phyloP scores from a whole-genome alignment of 2,888 invertebrate species.

The Drosophila aldrichi region DNA sequence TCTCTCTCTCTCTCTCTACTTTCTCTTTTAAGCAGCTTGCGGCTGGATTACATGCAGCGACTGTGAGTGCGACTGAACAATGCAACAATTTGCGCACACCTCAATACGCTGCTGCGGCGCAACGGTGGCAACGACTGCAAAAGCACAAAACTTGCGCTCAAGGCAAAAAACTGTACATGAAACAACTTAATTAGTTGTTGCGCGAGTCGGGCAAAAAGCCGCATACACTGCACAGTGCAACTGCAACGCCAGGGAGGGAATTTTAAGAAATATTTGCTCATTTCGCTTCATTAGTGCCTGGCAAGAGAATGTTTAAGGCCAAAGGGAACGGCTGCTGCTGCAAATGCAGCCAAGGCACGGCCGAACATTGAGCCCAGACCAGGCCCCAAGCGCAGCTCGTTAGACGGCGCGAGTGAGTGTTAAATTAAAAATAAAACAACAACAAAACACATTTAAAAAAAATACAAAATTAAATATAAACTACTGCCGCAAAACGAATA shows the following conservation, averaged over 20 bases:
- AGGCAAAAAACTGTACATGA: slow-evolving; percentile 74
- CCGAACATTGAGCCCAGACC: slow-evolving; percentile 33
- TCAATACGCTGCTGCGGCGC: slow-evolving; percentile 53
- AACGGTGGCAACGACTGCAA: slow-evolving; percentile 45
- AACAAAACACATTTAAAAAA: slow-evolving; percentile 26
- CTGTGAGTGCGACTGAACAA: slow-evolving; percentile 54
- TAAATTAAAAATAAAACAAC: slow-evolving; percentile 71
- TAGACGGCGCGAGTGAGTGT: slow-evolving; percentile 17
- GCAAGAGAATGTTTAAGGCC: slow-evolving; percentile 61
- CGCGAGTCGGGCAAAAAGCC: slow-evolving; percentile 49
- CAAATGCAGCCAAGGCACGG: slow-evolving; percentile 21
- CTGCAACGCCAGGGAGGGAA: slow-evolving; percentile 27
- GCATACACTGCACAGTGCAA: slow-evolving; percentile 14
- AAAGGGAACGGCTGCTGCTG: slow-evolving; percentile 31
- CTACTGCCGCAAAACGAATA: slow-evolving; percentile 50
- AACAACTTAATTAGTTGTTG: slow-evolving; percentile 81
- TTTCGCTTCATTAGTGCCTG: slow-evolving; percentile 76
- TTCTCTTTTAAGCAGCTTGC: slow-evolving; percentile 27
- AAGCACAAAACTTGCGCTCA: slow-evolving; percentile 68
- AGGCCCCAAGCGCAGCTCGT: slow-evolving; percentile 23
- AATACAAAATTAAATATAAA: slow-evolving; percentile 69
- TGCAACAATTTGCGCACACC: slow-evolving; percentile 72
- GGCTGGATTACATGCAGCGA: slow-evolving; percentile 34
- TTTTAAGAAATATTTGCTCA: slow-evolving; percentile 73
- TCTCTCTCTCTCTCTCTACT: background rate